Conservation (phyloP, 2,888 invertebrate species). For the Drosophila neotestacea region DNA sequence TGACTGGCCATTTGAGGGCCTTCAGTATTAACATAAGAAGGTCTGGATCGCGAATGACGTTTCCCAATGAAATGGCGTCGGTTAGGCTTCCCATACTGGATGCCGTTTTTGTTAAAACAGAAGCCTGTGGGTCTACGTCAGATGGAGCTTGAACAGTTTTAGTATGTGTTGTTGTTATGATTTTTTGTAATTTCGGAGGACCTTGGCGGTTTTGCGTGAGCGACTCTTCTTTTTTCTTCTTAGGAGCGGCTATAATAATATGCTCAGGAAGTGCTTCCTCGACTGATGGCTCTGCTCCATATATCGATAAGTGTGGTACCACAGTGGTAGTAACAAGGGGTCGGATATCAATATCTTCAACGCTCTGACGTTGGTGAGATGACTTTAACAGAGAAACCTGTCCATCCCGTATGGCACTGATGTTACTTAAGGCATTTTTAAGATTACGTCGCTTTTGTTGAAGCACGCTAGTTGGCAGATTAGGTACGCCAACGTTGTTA, state of each 20-base stretch:
- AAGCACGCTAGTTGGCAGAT: slow-evolving; percentile 61
- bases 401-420: slow-evolving; percentile 72
- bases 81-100: slow-evolving; percentile 68
- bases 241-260: slow-evolving; percentile 72
- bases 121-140: slow-evolving; percentile 36
- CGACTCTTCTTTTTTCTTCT: slow-evolving; percentile 66
- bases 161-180: slow-evolving; percentile 7
- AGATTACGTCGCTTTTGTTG: slow-evolving; percentile 82
- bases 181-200: slow-evolving; percentile 45
- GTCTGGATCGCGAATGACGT: slow-evolving; percentile 84
- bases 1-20: slow-evolving; percentile 84
- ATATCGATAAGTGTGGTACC: slow-evolving; percentile 52
- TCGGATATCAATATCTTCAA: slow-evolving; percentile 33
- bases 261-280: slow-evolving; percentile 72
- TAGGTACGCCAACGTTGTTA: slow-evolving; percentile 42
- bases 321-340: slow-evolving; percentile 57
- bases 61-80: slow-evolving; percentile 82
- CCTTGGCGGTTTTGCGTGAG: slow-evolving; percentile 14
- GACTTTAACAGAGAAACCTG: slow-evolving; percentile 80
- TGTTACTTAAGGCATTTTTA: slow-evolving; percentile 78
- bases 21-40: slow-evolving; percentile 84
- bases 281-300: slow-evolving; percentile 60
- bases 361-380: slow-evolving; percentile 51
- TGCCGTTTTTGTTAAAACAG: slow-evolving; percentile 32
- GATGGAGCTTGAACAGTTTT: slow-evolving; percentile 11